Percentiles rank a stretch among this genome's conserved stretches.
These are phyloP conservation scores for Myrmecophaga tridactyla DNA, from an alignment of 2,113 vertebrate genomes.

Conservation along the genomic window DNA sequence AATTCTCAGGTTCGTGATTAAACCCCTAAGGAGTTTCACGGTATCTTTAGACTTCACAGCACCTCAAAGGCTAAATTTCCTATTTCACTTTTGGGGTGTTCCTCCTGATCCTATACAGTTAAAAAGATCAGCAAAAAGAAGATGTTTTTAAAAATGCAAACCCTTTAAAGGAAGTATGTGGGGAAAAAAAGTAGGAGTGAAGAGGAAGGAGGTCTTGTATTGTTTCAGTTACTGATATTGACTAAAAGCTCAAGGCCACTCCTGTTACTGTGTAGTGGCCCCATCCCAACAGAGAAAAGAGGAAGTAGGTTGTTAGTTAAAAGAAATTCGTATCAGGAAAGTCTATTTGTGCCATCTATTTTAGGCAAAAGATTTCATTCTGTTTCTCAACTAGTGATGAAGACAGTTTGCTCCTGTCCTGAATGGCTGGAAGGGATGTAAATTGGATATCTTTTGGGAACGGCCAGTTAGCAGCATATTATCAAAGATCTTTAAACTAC, in stretches of 20 bases:
- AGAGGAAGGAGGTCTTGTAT: not conserved
- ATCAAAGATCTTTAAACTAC: not conserved
- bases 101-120: not conserved
- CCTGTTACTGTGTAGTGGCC: not conserved
- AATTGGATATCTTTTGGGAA: not conserved
- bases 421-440: not conserved
- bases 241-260: not conserved
- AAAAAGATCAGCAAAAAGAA: not conserved
- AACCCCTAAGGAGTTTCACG: not conserved
- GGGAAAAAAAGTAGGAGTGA: not conserved
- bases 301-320: not conserved
- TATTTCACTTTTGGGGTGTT: not conserved
- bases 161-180: not conserved
- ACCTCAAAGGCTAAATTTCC: not conserved
- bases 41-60: not conserved
- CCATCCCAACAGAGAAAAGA: not conserved
- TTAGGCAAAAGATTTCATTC: not conserved
- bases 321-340: not conserved
- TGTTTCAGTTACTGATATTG: not conserved
- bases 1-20: slow-evolving; percentile 90
- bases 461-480: not conserved
- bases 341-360: not conserved
- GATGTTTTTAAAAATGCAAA: not conserved
- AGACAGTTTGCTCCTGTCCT: not conserved
- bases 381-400: not conserved